Percentiles rank a stretch among this genome's conserved stretches.
Conservation (phyloP, 2,797 vertebrate species). For the Coracias cyanogaster region DNA sequence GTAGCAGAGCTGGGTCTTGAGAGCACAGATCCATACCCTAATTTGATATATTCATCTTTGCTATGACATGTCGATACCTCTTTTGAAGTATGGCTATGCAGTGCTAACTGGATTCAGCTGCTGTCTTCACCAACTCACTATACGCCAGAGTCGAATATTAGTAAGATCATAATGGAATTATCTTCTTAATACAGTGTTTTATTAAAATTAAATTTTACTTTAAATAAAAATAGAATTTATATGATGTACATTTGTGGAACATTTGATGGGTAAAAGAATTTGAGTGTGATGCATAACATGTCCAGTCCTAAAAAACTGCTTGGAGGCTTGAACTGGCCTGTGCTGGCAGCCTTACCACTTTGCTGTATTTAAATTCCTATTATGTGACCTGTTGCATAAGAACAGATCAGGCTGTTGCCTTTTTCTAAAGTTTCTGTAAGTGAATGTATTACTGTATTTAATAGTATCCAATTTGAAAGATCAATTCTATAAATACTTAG, state of each 20-base stretch:
- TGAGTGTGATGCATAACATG: neutral
- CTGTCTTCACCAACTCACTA: neutral
- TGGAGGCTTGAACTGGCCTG: neutral
- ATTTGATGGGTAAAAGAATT: neutral
- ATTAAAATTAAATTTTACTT: neutral
- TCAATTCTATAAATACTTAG: neutral
- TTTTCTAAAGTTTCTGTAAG: conserved; percentile 26
- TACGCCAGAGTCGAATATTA: neutral
- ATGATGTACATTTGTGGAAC: accelerated
- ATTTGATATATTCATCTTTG: neutral
- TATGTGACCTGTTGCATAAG: neutral
- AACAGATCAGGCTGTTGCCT: neutral
- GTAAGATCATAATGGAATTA: neutral
- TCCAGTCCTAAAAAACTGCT: neutral
- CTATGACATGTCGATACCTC: neutral
- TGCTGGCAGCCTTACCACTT: neutral
- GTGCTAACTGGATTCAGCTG: neutral
- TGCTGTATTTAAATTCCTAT: neutral
- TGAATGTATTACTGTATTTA: neutral
- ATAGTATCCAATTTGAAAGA: neutral
- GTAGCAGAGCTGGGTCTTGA: neutral
- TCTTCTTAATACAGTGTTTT: neutral
- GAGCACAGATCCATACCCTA: neutral
- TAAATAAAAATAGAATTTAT: neutral
- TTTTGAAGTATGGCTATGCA: neutral